Evolutionary conservation across 2,888 invertebrate species (phyloP).

Genomic region (Oligia fasciuncula): DNA sequence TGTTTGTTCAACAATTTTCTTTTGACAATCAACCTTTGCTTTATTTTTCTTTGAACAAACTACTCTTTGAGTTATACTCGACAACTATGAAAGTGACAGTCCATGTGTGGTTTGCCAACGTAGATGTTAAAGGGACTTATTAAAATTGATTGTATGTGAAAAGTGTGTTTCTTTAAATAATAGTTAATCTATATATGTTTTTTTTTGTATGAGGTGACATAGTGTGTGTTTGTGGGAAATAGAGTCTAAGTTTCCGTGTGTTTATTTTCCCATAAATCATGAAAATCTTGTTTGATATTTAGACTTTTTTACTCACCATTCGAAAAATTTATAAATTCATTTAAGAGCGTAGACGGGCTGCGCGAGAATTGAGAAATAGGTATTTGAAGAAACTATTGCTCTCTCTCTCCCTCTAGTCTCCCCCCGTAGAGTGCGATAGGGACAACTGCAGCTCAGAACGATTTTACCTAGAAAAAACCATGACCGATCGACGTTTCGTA

Average conservation of each 20-base stretch:
- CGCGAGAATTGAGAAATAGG: too few relatives aligned
- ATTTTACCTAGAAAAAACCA: too few relatives aligned
- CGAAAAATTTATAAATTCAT: neutral
- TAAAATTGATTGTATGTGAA: conserved; percentile 31
- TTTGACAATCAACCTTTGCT: conserved; percentile 34
- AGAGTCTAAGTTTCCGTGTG: conserved; percentile 21
- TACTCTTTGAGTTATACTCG: conserved; percentile 25
- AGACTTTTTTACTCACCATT: neutral
- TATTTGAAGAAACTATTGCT: too few relatives aligned
- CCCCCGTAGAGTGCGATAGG: too few relatives aligned
- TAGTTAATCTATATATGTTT: conserved; percentile 40
- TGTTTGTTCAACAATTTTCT: conserved; percentile 19
- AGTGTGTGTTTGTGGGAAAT: conserved; percentile 22
- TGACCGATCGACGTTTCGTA: too few relatives aligned
- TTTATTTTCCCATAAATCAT: conserved; percentile 19
- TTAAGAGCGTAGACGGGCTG: too few relatives aligned
- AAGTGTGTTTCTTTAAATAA: conserved; percentile 37
- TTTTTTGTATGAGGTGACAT: conserved; percentile 19
- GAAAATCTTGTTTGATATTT: conserved; percentile 24
- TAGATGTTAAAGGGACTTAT: conserved; percentile 1
- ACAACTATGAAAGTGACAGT: conserved; percentile 16
- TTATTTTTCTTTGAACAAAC: conserved; percentile 23
- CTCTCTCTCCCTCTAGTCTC: too few relatives aligned
- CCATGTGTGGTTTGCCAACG: conserved; percentile 1
- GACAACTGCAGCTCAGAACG: too few relatives aligned